Conservation (phyloP, 2,888 invertebrate genomes). For the Hecatera dysodea region DNA sequence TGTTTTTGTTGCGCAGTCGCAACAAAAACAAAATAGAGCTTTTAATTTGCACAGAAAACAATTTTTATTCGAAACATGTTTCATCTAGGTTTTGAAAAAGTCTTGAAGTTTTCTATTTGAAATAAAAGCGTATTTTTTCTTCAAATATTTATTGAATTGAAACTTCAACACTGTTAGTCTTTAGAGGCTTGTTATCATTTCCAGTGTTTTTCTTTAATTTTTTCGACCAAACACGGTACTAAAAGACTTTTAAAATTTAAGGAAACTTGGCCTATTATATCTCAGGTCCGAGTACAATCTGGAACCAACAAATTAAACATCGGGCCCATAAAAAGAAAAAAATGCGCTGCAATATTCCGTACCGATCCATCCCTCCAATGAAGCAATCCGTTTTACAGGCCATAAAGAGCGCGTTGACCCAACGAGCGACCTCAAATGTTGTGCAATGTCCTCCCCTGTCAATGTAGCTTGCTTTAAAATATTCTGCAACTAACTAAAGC, state of each 20-base stretch:
- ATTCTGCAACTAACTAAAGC: slow-evolving; percentile 7
- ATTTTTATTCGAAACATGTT: background rate
- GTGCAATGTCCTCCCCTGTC: slow-evolving; percentile 59
- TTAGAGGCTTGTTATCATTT: background rate
- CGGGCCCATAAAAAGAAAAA: slow-evolving; percentile 53
- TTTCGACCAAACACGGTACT: too few relatives aligned
- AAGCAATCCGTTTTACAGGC: slow-evolving; percentile 81
- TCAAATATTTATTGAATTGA: too few relatives aligned
- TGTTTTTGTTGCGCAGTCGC: background rate
- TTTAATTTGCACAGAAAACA: background rate
- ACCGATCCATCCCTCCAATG: slow-evolving; percentile 75
- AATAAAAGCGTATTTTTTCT: background rate
- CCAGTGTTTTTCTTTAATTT: background rate
- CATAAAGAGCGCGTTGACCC: slow-evolving; percentile 73
- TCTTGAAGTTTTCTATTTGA: background rate
- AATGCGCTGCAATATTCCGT: slow-evolving; percentile 71
- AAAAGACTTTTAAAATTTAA: too few relatives aligned
- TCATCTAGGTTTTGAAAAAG: background rate
- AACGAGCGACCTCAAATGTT: slow-evolving; percentile 61
- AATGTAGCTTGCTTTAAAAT: slow-evolving; percentile 38
- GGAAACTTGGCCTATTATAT: background rate
- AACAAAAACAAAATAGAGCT: too few relatives aligned
- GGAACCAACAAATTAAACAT: slow-evolving; percentile 53
- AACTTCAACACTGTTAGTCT: too few relatives aligned
- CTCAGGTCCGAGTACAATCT: background rate